phyloP scores from a whole-genome alignment of 2,113 vertebrate genomes.

The Chlorodrepanis virens region DNA sequence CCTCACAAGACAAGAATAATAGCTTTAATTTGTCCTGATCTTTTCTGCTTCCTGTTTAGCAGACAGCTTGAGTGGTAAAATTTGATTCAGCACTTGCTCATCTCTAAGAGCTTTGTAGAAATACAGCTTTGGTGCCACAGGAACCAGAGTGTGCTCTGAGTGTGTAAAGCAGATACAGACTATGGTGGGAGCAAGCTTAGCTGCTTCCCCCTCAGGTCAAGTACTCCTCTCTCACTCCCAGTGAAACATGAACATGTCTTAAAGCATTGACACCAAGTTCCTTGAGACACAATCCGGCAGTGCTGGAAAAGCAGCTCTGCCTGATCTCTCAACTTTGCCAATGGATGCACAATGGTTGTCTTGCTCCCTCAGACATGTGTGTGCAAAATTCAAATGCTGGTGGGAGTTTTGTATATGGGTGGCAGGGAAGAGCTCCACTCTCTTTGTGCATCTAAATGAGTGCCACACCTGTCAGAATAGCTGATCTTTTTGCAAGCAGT shows the following conservation, averaged over 20 bases:
- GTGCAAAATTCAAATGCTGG: background rate
- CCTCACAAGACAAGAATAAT: background rate
- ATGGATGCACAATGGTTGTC: conserved; percentile 11
- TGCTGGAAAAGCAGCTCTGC: background rate
- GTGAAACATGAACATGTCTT: background rate
- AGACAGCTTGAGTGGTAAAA: background rate
- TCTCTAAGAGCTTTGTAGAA: background rate
- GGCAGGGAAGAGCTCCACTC: background rate
- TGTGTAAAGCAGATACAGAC: background rate
- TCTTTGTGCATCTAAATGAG: conserved; percentile 14
- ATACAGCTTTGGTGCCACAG: background rate
- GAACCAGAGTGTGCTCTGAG: background rate
- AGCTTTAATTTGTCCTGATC: background rate
- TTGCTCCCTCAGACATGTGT: background rate
- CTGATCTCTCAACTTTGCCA: conserved; percentile 26
- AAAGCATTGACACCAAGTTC: conserved; percentile 32
- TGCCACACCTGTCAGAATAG: conserved; percentile 46
- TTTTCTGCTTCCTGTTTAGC: background rate
- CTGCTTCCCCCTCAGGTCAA: background rate
- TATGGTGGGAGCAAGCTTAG: background rate
- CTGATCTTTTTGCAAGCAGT: background rate
- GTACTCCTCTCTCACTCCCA: background rate
- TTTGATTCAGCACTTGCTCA: background rate
- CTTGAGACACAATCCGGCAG: background rate
- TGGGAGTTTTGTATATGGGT: background rate